phyloP scores from a whole-genome alignment of 2,797 vertebrate genomes.

The Oceanodroma leucorhoa region DNA sequence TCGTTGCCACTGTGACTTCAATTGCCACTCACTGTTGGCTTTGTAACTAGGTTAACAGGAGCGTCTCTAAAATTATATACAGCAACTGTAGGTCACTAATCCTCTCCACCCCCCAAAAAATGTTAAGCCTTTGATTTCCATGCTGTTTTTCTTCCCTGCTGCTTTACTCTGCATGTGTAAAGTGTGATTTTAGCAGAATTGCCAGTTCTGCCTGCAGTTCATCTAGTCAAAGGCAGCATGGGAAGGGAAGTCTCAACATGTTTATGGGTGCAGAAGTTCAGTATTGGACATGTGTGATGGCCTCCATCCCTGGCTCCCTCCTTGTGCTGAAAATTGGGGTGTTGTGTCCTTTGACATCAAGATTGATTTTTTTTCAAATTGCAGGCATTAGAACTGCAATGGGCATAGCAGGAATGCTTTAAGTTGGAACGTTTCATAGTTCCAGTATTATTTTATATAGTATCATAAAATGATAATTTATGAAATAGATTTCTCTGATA shows the following conservation, averaged over 20 bases:
- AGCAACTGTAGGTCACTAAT: constrained; percentile 45
- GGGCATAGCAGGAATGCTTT: neutral
- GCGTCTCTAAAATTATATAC: constrained; percentile 39
- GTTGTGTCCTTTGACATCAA: neutral
- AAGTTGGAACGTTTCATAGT: neutral
- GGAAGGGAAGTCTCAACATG: neutral
- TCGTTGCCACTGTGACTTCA: neutral
- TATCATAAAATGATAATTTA: neutral
- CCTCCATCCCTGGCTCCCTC: neutral
- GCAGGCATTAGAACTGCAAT: neutral
- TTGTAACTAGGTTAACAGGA: constrained; percentile 46
- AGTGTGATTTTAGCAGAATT: constrained; percentile 10
- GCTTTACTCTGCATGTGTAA: neutral
- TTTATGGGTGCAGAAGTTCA: neutral
- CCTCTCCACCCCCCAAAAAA: constrained; percentile 22
- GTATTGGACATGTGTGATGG: neutral
- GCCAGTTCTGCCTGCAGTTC: neutral
- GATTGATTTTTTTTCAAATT: neutral
- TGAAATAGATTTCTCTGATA: neutral
- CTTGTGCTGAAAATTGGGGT: neutral
- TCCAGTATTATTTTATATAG: neutral
- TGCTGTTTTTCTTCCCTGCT: neutral
- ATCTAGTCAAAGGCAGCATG: neutral
- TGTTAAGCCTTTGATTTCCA: constrained; percentile 46
- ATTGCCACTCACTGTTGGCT: neutral